phyloP scores from a whole-genome alignment of 2,888 invertebrate genomes.

The Salticus scenicus region DNA sequence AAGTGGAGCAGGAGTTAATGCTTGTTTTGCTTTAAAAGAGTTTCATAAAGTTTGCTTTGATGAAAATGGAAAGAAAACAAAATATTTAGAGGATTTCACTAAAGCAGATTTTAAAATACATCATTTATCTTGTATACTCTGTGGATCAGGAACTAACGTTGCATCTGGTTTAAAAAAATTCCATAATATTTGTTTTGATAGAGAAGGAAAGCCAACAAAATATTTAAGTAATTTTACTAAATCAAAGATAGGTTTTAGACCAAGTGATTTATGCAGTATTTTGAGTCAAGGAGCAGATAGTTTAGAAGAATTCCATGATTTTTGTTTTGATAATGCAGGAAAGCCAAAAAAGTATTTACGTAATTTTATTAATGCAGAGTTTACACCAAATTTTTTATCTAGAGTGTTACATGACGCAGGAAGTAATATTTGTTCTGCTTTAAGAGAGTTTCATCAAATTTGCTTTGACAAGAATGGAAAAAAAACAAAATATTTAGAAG shows the following conservation, averaged over 20 bases:
- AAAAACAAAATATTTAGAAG: too few relatives aligned
- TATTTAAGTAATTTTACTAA: neutral
- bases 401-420: conserved; percentile 23
- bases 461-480: conserved; percentile 21
- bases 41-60: too few relatives aligned
- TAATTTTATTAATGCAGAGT: conserved; percentile 16
- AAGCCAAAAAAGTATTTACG: too few relatives aligned
- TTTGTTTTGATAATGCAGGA: too few relatives aligned
- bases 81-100: neutral
- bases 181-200: neutral
- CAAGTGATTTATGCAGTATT: conserved; percentile 21
- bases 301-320: too few relatives aligned
- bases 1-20: too few relatives aligned
- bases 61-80: neutral
- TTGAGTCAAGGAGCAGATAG: too few relatives aligned
- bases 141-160: too few relatives aligned
- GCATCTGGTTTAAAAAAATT: neutral
- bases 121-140: too few relatives aligned
- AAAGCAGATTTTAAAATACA: neutral
- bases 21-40: too few relatives aligned
- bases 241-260: conserved; percentile 9
- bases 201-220: neutral
- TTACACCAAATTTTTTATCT: conserved; percentile 31
- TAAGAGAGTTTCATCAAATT: too few relatives aligned
- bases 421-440: conserved; percentile 32